Percentiles rank a stretch among this genome's conserved stretches.
phyloP scores from a whole-genome alignment of 2,888 invertebrate genomes.

The Eupithecia dodoneata region DNA sequence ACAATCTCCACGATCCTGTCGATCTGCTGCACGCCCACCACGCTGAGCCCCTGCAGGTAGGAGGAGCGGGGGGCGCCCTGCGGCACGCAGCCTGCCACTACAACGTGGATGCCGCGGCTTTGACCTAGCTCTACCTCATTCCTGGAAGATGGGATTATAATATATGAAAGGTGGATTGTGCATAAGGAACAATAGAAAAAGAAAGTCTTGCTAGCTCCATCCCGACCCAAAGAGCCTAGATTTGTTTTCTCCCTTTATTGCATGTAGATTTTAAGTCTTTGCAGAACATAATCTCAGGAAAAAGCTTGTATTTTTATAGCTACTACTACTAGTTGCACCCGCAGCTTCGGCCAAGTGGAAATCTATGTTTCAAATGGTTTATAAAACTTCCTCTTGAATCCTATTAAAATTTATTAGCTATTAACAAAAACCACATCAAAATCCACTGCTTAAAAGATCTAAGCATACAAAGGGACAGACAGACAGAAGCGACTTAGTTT shows the following conservation, averaged over 20 bases:
- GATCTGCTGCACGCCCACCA: slow-evolving; percentile 99
- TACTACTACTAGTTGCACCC: too few relatives aligned
- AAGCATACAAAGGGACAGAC: too few relatives aligned
- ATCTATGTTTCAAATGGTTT: too few relatives aligned
- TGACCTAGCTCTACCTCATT: slow-evolving; percentile 93
- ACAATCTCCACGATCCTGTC: slow-evolving; percentile 98
- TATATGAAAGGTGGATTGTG: neutral
- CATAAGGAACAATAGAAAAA: neutral
- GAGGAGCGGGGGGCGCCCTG: slow-evolving; percentile 93
- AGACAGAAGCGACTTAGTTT: too few relatives aligned
- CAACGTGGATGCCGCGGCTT: slow-evolving; percentile 90
- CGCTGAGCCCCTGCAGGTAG: slow-evolving; percentile 90
- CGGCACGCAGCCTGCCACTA: slow-evolving; percentile 99
- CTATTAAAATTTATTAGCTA: too few relatives aligned
- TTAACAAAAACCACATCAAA: too few relatives aligned
- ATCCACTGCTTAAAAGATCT: too few relatives aligned
- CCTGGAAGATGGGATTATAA: slow-evolving; percentile 64
- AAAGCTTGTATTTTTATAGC: too few relatives aligned
- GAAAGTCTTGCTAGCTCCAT: neutral
- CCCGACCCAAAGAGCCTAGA: neutral
- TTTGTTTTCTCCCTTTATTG: neutral
- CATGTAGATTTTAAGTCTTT: too few relatives aligned
- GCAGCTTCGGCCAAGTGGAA: too few relatives aligned
- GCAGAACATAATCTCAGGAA: too few relatives aligned
- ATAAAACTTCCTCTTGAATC: too few relatives aligned